phyloP scores from a whole-genome alignment of 2,888 invertebrate genomes.

The Philereme vetulata region DNA sequence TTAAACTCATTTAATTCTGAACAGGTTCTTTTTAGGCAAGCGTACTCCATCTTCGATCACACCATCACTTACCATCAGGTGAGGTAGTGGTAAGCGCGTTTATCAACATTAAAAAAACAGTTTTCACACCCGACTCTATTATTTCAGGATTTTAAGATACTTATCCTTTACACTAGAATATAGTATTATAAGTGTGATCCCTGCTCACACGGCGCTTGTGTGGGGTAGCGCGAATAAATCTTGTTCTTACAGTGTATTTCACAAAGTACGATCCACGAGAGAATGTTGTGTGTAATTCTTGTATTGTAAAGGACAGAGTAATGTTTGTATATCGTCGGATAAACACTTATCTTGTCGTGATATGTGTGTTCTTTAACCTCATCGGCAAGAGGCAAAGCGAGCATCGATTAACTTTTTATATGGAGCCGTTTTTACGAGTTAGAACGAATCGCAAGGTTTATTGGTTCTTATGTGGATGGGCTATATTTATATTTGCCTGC shows the following conservation, averaged over 20 bases:
- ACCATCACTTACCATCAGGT: no score
- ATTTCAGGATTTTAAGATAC: neutral
- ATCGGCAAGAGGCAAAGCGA: constrained; percentile 31
- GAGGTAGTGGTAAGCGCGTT: no score
- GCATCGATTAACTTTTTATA: constrained; percentile 54
- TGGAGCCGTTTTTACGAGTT: constrained; percentile 45
- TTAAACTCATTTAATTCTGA: no score
- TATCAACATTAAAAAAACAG: no score
- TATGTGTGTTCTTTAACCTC: constrained; percentile 49
- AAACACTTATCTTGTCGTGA: constrained; percentile 36
- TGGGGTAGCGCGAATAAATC: constrained; percentile 31
- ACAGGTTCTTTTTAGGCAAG: no score
- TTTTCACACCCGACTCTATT: no score
- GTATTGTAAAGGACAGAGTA: constrained; percentile 35
- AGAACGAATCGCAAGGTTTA: constrained; percentile 48
- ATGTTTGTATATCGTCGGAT: constrained; percentile 36
- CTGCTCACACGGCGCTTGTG: constrained; percentile 27
- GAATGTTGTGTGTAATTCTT: constrained; percentile 30
- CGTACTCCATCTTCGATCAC: no score
- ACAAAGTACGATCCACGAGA: constrained; percentile 29
- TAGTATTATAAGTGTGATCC: constrained; percentile 23
- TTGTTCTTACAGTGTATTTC: constrained; percentile 30
- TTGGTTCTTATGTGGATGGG: constrained; percentile 38
- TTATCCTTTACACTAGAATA: neutral
- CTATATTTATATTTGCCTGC: constrained; percentile 43